Conservation (phyloP, 2,113 vertebrate species). For the Dunckerocampus dactyliophorus region DNA sequence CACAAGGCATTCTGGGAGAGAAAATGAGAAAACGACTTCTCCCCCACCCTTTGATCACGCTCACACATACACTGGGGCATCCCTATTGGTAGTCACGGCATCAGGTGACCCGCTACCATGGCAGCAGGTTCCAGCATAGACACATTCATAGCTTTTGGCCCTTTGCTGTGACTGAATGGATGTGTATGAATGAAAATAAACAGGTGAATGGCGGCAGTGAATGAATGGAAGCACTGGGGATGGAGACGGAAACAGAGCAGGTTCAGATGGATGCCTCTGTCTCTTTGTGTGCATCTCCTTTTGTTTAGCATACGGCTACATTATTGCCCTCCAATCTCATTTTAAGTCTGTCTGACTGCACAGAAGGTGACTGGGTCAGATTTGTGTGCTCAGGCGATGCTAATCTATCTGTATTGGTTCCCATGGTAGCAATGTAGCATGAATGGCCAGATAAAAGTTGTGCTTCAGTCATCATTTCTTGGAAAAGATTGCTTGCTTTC, state of each 20-base stretch:
- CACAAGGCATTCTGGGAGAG: conserved; percentile 26
- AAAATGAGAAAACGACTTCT: conserved; percentile 2
- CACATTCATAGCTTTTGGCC: conserved; percentile 38
- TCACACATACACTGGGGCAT: conserved; percentile 32
- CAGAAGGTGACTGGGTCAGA: conserved; percentile 9
- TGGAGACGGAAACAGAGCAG: neutral
- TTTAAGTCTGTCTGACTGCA: conserved; percentile 1
- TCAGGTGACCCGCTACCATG: conserved; percentile 62
- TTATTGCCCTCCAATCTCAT: neutral
- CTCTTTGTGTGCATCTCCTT: conserved; percentile 2
- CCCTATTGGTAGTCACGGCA: conserved; percentile 50
- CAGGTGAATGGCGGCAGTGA: conserved; percentile 41
- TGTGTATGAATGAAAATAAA: conserved; percentile 52
- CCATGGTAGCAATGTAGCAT: conserved; percentile 18
- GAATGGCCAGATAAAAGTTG: neutral
- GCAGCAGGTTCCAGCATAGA: conserved; percentile 48
- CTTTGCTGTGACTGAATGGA: conserved; percentile 38
- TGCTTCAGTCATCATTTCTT: neutral
- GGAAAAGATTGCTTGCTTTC: neutral
- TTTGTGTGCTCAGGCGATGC: conserved; percentile 11
- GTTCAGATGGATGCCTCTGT: conserved; percentile 4
- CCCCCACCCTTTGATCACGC: conserved; percentile 11
- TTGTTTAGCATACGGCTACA: neutral
- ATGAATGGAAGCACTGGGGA: conserved; percentile 28
- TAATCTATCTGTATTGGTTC: conserved; percentile 30